Conservation (phyloP, 2,888 invertebrate species). For the Iphiclides podalirius region DNA sequence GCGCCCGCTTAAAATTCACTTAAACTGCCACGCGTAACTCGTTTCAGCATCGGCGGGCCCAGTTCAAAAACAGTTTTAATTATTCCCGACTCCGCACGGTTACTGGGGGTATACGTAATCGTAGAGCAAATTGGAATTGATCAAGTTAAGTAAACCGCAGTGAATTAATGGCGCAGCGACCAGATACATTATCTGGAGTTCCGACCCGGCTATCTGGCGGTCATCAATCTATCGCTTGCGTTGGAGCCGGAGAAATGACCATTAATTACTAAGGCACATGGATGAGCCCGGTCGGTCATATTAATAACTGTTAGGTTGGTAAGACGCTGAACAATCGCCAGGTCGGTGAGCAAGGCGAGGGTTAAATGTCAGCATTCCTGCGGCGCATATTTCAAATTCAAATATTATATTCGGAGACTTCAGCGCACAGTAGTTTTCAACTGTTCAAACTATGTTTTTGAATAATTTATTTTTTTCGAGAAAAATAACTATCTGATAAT, state of each 20-base stretch:
- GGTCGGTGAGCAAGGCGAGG: neutral
- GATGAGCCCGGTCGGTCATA: constrained; percentile 30
- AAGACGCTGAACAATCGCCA: constrained; percentile 17
- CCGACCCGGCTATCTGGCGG: constrained; percentile 63
- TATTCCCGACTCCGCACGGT: constrained; percentile 38
- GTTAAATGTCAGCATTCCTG: neutral
- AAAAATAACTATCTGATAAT: too few relatives aligned
- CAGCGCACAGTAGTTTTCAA: too few relatives aligned
- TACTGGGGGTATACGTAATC: constrained; percentile 28
- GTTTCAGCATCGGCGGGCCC: neutral
- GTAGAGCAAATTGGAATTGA: constrained; percentile 55
- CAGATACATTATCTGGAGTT: constrained; percentile 72
- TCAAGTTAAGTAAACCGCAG: constrained; percentile 70
- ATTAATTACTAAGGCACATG: constrained; percentile 65
- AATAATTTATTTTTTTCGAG: too few relatives aligned
- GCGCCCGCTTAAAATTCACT: constrained; percentile 11
- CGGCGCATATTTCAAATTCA: neutral
- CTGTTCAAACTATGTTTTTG: too few relatives aligned
- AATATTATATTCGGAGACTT: too few relatives aligned
- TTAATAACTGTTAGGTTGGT: constrained; percentile 46
- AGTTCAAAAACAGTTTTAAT: constrained; percentile 30
- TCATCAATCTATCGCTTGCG: constrained; percentile 72
- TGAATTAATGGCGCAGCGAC: constrained; percentile 66
- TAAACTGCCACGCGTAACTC: constrained; percentile 11
- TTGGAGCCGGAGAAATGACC: constrained; percentile 53